Evolutionary conservation across 1,140 invertebrate species (phyloP).

Genomic region (Drosophila hydei): DNA sequence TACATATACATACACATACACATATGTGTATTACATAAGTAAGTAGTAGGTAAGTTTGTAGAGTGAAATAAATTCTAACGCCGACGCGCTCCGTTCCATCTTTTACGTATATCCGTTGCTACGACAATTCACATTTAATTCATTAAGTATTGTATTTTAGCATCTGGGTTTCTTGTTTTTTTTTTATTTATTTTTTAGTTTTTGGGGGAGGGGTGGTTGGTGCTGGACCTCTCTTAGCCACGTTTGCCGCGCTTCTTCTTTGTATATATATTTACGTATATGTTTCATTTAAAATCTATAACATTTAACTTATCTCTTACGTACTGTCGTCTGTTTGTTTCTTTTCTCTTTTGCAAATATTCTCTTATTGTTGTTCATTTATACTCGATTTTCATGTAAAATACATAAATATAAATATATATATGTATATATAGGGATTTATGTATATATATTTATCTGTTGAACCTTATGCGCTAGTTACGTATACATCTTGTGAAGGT

Average conservation of each 20-base stretch:
- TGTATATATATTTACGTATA: slow-evolving; percentile 67
- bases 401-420: slow-evolving; percentile 75
- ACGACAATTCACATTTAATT: slow-evolving; percentile 77
- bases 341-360: slow-evolving; percentile 47
- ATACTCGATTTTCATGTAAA: slow-evolving; percentile 52
- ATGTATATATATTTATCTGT: slow-evolving; percentile 42
- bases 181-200: slow-evolving; percentile 32
- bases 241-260: slow-evolving; percentile 35
- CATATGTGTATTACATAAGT: slow-evolving; percentile 36
- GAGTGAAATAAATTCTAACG: slow-evolving; percentile 57
- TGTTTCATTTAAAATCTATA: slow-evolving; percentile 75
- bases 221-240: slow-evolving; percentile 40
- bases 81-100: slow-evolving; percentile 38
- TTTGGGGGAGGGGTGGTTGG: slow-evolving; percentile 31
- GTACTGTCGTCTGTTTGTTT: slow-evolving; percentile 32
- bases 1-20: slow-evolving; percentile 45
- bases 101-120: slow-evolving; percentile 80
- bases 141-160: slow-evolving; percentile 68
- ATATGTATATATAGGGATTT: slow-evolving; percentile 52
- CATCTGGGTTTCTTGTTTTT: slow-evolving; percentile 44
- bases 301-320: slow-evolving; percentile 77
- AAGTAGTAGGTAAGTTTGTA: slow-evolving; percentile 62
- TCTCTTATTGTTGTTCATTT: slow-evolving; percentile 75
- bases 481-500: slow-evolving; percentile 83
- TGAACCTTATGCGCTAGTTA: slow-evolving; percentile 78